Percentiles rank a stretch among this genome's conserved stretches.
phyloP scores from a whole-genome alignment of 2,888 invertebrate genomes.

The Hoplodrina ambigua region DNA sequence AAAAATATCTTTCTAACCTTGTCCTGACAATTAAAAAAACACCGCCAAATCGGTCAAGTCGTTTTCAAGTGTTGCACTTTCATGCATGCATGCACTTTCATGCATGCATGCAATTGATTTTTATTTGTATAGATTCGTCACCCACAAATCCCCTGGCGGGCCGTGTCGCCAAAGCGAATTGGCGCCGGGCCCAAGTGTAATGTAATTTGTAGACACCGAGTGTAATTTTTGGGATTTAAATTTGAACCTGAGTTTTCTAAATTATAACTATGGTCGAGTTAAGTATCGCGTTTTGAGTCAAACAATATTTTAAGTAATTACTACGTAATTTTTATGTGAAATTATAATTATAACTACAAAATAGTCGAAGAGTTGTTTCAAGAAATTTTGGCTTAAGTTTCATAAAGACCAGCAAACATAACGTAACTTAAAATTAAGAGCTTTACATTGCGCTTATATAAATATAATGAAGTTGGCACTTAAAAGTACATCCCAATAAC shows the following conservation, averaged over 20 bases:
- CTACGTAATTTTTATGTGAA: constrained; percentile 36
- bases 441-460: constrained; percentile 41
- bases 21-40: no score
- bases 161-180: background rate
- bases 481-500: constrained; percentile 44
- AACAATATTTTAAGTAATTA: constrained; percentile 28
- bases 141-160: background rate
- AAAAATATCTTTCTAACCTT: no score
- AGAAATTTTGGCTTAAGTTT: constrained; percentile 57
- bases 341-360: constrained; percentile 31
- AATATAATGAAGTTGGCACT: constrained; percentile 52
- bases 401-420: constrained; percentile 57
- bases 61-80: no score
- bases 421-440: constrained; percentile 51
- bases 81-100: no score
- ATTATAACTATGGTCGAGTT: constrained; percentile 39
- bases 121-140: background rate
- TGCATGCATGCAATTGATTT: background rate
- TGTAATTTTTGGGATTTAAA: constrained; percentile 34
- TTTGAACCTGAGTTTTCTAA: constrained; percentile 13
- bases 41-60: no score
- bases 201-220: constrained; percentile 23
- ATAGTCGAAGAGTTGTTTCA: constrained; percentile 39
- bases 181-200: background rate
- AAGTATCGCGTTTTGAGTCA: constrained; percentile 50